These are phyloP conservation scores for Dasyprocta punctata DNA, from an alignment of 2,113 vertebrate genomes.

Conservation along the genomic window DNA sequence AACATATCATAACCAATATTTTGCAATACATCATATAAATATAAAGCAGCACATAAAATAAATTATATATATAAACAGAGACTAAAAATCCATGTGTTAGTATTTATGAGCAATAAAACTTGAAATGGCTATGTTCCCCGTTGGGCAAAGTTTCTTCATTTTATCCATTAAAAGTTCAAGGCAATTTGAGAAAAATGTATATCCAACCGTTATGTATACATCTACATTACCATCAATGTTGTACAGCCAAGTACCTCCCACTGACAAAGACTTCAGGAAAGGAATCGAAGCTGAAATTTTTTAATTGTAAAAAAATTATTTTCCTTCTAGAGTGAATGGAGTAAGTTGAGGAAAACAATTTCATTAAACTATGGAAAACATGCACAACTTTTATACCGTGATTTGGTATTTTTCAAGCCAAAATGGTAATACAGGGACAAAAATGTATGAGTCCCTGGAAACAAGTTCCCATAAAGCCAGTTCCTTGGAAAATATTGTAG, in stretches of 20 bases:
- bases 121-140: constrained; percentile 67
- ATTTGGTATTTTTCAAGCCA: constrained; percentile 53
- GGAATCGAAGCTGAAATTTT: constrained; percentile 57
- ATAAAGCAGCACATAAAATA: constrained; percentile 74
- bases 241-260: constrained; percentile 42
- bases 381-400: constrained; percentile 31
- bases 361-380: constrained; percentile 62
- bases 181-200: constrained; percentile 73
- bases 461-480: constrained; percentile 47
- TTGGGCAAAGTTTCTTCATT: constrained; percentile 68
- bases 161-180: constrained; percentile 73
- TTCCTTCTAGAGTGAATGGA: constrained; percentile 36
- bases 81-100: constrained; percentile 71
- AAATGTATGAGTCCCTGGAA: constrained; percentile 56
- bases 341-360: constrained; percentile 46
- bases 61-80: constrained; percentile 76
- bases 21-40: constrained; percentile 74
- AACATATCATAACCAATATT: constrained; percentile 74
- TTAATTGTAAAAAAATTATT: constrained; percentile 58
- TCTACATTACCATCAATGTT: constrained; percentile 43
- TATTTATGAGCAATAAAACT: constrained; percentile 74
- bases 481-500: constrained; percentile 53
- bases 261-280: constrained; percentile 51
- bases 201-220: constrained; percentile 56
- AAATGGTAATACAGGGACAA: constrained; percentile 58